Evolutionary conservation across 2,888 invertebrate species (phyloP), one percentile per base, ranked within the genome.

Genomic region (Idaea straminata): DNA sequence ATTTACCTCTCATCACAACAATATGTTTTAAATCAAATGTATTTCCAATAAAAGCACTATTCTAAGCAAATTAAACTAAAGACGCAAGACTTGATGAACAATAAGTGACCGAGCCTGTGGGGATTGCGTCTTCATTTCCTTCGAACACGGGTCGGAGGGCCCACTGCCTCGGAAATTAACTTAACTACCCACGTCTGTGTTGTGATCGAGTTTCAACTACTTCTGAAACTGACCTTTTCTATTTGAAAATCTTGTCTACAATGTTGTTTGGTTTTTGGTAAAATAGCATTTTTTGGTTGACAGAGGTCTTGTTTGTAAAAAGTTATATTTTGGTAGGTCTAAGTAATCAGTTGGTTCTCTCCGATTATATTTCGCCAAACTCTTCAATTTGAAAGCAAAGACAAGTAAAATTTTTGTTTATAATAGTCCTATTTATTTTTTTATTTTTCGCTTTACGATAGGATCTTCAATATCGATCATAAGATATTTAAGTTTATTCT

Each of bases 61-160:
- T 64, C 68, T 63, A 68, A 69, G 63, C 62, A 62, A 65, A 62
- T 66, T 66, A 66, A 70, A 64, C 66, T 72, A 75, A 71, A 76
- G 77, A 73, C 70, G 64, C 65, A 68, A 75, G 77, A 72, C 76
- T 74, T 77, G 77, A 83, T 82, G 85, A 83, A 88, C 87, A 88
- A 88, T 87, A 87, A 88, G 82, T 85, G 89, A 83, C 86, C 80
- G 78, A 69, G 70, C 76, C 79, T 83, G 68, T 70, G 80, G 86
- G 85, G 81, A 72, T 71, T 69, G 70, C 82, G 81, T 82, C 87
- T 81, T 72, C 72, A 79, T 79, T 79, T 81, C 81, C 84, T 84
- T 78, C 77, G 70, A 72, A 75, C 69, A 73, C 75, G 71, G 69
- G 70, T 64, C 72, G 74, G 66, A 61, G 36, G 73, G 75, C 70